Evolutionary conservation across 2,797 vertebrate species (phyloP).

Genomic region (Huso huso): DNA sequence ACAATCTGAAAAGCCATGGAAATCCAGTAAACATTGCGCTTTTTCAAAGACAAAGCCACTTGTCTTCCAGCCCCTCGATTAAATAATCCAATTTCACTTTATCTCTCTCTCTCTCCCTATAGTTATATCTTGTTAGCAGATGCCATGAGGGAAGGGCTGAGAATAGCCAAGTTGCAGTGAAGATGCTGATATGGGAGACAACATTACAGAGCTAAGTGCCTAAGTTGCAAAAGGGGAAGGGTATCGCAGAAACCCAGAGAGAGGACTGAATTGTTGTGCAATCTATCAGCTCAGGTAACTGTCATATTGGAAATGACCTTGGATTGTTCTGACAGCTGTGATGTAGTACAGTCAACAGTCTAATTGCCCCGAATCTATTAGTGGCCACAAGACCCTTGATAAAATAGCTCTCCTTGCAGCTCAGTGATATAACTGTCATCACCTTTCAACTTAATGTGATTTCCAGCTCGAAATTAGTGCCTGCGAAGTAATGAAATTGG

Average conservation of each 20-base stretch:
- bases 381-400: conserved; percentile 14
- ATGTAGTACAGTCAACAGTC: conserved; percentile 29
- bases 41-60: too few relatives aligned
- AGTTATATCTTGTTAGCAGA: too few relatives aligned
- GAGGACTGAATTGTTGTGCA: conserved; percentile 14
- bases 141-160: too few relatives aligned
- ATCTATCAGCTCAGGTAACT: conserved; percentile 19
- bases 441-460: conserved; percentile 23
- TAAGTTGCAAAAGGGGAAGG: too few relatives aligned
- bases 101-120: too few relatives aligned
- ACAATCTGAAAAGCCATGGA: too few relatives aligned
- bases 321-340: conserved; percentile 22
- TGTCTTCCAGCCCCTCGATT: too few relatives aligned
- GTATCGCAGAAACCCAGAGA: conserved; percentile 15
- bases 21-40: too few relatives aligned
- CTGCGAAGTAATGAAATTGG: conserved; percentile 13
- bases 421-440: conserved; percentile 27
- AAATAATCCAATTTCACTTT: too few relatives aligned
- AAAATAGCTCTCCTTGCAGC: conserved; percentile 21
- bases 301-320: conserved; percentile 22
- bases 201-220: too few relatives aligned
- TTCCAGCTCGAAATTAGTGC: conserved; percentile 10
- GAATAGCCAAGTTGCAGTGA: too few relatives aligned
- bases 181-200: too few relatives aligned
- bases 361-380: conserved; percentile 34